Evolutionary conservation across 2,113 vertebrate species (phyloP).

Genomic region (Chloropsis hardwickii): DNA sequence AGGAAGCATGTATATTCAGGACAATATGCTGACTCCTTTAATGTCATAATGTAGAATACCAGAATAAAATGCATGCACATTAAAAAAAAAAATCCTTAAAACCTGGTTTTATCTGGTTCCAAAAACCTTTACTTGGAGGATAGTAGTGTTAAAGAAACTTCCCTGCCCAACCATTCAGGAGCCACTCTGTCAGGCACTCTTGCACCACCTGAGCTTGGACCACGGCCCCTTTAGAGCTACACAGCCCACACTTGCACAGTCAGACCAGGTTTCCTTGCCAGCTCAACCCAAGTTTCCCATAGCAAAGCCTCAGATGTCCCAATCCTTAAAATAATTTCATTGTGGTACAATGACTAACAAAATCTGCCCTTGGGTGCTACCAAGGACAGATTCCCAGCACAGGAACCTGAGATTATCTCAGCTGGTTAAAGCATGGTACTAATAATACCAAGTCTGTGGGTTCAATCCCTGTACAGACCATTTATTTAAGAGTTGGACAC

Average conservation of each 20-base stretch:
- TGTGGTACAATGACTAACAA: not conserved
- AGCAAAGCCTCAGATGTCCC: not conserved
- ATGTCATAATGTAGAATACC: not conserved
- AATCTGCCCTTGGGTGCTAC: not conserved
- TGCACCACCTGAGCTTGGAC: not conserved
- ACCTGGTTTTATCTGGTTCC: not conserved
- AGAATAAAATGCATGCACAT: not conserved
- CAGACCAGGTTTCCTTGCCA: not conserved
- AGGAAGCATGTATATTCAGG: not conserved
- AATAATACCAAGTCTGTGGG: not conserved
- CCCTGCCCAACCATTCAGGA: not conserved
- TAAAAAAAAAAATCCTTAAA: not conserved
- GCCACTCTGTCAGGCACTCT: not conserved
- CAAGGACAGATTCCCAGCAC: fast-evolving
- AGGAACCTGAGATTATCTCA: not conserved
- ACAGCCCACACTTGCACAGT: not conserved
- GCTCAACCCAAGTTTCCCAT: not conserved
- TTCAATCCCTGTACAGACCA: not conserved
- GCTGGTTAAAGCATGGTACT: not conserved
- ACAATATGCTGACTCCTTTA: not conserved
- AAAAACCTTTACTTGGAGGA: not conserved
- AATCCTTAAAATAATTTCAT: not conserved
- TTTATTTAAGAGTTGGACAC: not conserved
- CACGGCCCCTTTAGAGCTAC: fast-evolving
- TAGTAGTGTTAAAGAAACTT: not conserved